phyloP scores from a whole-genome alignment of 2,113 vertebrate genomes.

The Gallinago paraguaiae region DNA sequence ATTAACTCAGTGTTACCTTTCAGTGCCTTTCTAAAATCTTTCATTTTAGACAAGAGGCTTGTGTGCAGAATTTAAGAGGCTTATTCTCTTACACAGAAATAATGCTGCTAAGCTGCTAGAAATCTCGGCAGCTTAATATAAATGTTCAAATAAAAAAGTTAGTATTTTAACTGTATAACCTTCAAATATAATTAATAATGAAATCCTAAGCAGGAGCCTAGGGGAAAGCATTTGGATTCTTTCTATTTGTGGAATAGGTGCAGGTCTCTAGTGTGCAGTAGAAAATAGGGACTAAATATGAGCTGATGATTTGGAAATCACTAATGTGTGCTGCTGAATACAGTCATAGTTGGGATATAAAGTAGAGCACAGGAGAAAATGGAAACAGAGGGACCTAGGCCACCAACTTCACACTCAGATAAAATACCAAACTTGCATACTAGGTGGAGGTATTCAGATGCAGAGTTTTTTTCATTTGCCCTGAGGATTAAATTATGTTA shows the following conservation, averaged over 20 bases:
- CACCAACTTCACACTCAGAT: background rate
- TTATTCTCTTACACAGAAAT: constrained; percentile 73
- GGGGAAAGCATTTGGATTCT: constrained; percentile 61
- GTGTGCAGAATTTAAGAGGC: constrained; percentile 67
- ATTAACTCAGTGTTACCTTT: constrained; percentile 59
- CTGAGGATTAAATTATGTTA: background rate
- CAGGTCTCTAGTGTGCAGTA: constrained; percentile 57
- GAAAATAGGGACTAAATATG: constrained; percentile 63
- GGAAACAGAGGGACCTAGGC: constrained; percentile 1
- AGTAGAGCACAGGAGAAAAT: constrained; percentile 41
- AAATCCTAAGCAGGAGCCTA: constrained; percentile 63
- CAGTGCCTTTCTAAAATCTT: constrained; percentile 61
- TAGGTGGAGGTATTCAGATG: background rate
- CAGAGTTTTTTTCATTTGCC: background rate
- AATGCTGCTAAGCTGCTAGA: constrained; percentile 72
- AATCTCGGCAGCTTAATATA: constrained; percentile 76
- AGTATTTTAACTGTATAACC: constrained; percentile 74
- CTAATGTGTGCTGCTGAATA: constrained; percentile 14
- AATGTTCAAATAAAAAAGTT: constrained; percentile 76
- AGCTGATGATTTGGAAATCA: constrained; percentile 49
- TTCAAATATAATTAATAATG: constrained; percentile 76
- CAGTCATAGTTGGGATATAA: constrained; percentile 22
- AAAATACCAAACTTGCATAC: background rate
- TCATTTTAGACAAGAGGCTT: constrained; percentile 62
- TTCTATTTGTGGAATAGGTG: constrained; percentile 70